Base-by-base conservation (phyloP, 2,113 vertebrate species). In the Xyrauchen texanus region DNA sequence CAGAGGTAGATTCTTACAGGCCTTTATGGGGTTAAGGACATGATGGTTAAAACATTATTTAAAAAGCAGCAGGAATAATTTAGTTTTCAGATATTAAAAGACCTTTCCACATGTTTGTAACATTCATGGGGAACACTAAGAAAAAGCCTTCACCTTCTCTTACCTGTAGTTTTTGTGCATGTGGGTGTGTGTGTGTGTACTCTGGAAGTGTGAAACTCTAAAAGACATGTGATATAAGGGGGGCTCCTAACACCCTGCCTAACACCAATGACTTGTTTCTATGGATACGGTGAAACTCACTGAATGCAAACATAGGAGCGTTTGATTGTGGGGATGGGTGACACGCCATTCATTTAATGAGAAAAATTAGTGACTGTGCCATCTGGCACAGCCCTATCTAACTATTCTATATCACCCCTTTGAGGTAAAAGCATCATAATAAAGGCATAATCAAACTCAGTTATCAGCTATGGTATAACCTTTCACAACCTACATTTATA, bases 251-350 rank as follows among this genome's bases (percentile, higher is more conserved):
- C 55, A 72, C 52, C 55, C 55, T 57, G 44, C 45, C 52, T 66
- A 82, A 77, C 80, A 69, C 57, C 58, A 46, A 83, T 82, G 66
- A 76, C 69, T 78, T 44, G 85, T 92, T 90, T 85, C 86, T 86
- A 87, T 85, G 85, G 87, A 84, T 84, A 87, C 85, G 53, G 70
- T 79, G 84, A 91, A 89, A 87, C 89, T 88, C 88, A 86, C 70
- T 78, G 75, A 81, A 86, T 77, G 69, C 82, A 87, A 85, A 83
- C 72, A 80, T 45, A 51, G 13, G 45, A 79, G 68, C 47, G 55
- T 60, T 73, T 61, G 12, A 57, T 44, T 57, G 34, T 44, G 21
- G 67, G 68, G 53, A 74, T 60, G 81, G 70, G 64, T 60, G 63
- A 8, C 34, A 66, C n/a, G 13, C 63, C 46, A 75, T 69, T 68